A percentile compares a stretch with the other conserved stretches of the same genome.
These are phyloP conservation scores for Zelleria hepariella DNA, from an alignment of 2,888 invertebrate species.

Conservation along the genomic window DNA sequence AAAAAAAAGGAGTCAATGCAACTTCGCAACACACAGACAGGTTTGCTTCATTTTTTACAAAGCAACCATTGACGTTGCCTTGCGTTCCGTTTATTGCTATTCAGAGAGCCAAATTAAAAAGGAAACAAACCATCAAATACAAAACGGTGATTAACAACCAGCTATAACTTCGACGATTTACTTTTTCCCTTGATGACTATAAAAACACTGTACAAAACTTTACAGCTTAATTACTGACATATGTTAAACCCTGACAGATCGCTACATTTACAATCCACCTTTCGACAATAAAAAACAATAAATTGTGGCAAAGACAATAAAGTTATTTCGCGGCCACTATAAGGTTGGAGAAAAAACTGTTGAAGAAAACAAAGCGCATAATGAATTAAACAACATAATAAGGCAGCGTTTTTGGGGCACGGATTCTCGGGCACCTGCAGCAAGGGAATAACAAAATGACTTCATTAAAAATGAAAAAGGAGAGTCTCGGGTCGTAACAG, in stretches of 20 bases:
- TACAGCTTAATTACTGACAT: constrained; percentile 67
- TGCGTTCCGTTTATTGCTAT: constrained; percentile 21
- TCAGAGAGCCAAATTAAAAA: constrained; percentile 34
- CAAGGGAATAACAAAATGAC: constrained; percentile 50
- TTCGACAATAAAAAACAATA: constrained; percentile 44
- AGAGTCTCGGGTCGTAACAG: constrained; percentile 35
- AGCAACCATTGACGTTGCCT: constrained; percentile 19
- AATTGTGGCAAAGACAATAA: constrained; percentile 52
- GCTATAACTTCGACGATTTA: constrained; percentile 25
- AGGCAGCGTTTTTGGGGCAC: constrained; percentile 37
- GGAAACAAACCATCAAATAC: constrained; percentile 23
- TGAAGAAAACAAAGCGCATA: constrained; percentile 67
- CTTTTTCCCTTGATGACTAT: constrained; percentile 38
- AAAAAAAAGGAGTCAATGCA: constrained; percentile 26
- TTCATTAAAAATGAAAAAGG: constrained; percentile 61
- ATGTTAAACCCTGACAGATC: constrained; percentile 47
- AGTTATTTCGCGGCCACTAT: constrained; percentile 50
- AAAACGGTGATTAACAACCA: constrained; percentile 24
- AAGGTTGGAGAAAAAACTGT: constrained; percentile 38
- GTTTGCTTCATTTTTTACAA: constrained; percentile 16
- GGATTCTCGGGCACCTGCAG: constrained; percentile 54
- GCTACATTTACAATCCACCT: constrained; percentile 62
- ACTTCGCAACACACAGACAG: constrained; percentile 23
- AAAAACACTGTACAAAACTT: constrained; percentile 52
- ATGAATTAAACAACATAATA: constrained; percentile 66